Conservation (phyloP, 2,888 invertebrate genomes). For the Habrosyne pyritoides region DNA sequence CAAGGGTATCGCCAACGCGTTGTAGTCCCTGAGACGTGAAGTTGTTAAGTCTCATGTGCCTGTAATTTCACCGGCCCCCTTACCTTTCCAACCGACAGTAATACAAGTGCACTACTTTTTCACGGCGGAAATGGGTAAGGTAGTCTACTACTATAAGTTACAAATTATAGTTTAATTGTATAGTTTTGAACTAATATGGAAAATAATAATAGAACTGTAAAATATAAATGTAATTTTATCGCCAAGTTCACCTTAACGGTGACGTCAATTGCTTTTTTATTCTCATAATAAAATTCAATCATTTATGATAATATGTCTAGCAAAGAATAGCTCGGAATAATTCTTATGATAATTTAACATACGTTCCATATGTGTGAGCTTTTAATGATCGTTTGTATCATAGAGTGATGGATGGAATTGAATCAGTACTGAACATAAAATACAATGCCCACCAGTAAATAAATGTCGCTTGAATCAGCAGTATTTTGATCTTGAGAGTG, state of each 20-base stretch:
- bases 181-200: no score
- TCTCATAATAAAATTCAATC: background rate
- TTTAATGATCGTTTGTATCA: background rate
- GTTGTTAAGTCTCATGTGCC: no score
- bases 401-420: background rate
- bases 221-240: background rate
- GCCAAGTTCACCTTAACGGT: background rate
- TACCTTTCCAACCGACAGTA: no score
- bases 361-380: background rate
- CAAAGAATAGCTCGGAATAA: conserved; percentile 16
- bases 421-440: background rate
- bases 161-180: no score
- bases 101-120: no score
- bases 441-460: background rate
- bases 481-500: no score
- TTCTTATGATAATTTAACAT: background rate
- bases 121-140: no score
- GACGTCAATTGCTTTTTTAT: background rate
- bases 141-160: no score
- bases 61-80: no score
- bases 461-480: background rate
- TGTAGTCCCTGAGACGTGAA: no score
- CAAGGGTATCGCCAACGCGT: no score
- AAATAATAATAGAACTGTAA: background rate
- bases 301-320: conserved; percentile 1